A percentile compares a stretch with the other conserved stretches of the same genome.
Evolutionary conservation across 2,797 vertebrate genomes (phyloP).

Genomic region (Peromyscus attwateri): DNA sequence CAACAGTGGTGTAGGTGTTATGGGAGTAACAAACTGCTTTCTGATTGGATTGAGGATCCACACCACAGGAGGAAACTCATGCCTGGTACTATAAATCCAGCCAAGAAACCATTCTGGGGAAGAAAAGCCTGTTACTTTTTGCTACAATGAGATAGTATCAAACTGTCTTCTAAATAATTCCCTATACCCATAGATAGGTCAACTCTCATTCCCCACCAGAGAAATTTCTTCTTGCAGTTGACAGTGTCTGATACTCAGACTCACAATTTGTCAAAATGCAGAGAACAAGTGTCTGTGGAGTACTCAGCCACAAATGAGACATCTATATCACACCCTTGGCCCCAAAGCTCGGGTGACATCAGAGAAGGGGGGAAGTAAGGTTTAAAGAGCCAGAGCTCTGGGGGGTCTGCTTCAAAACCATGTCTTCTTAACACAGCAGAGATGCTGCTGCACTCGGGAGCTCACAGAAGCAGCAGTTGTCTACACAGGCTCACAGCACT

Average conservation of each 20-base stretch:
- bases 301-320: neutral
- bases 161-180: neutral
- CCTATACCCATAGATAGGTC: neutral
- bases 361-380: neutral
- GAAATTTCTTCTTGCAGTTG: neutral
- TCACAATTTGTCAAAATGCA: neutral
- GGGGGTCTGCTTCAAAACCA: neutral
- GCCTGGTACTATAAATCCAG: neutral
- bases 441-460: neutral
- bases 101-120: neutral
- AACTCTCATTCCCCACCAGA: neutral
- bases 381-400: neutral
- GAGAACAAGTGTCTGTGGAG: no score
- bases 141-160: neutral
- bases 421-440: neutral
- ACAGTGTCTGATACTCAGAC: neutral
- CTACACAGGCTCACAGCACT: neutral
- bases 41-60: neutral
- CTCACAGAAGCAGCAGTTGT: neutral
- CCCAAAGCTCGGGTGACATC: neutral
- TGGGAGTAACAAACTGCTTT: neutral
- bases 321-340: neutral
- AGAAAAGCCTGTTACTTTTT: neutral
- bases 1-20: neutral
- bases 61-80: neutral